A percentile compares a stretch with the other conserved stretches of the same genome.
Conservation (phyloP, 2,888 invertebrate species). For the Drepana falcataria region DNA sequence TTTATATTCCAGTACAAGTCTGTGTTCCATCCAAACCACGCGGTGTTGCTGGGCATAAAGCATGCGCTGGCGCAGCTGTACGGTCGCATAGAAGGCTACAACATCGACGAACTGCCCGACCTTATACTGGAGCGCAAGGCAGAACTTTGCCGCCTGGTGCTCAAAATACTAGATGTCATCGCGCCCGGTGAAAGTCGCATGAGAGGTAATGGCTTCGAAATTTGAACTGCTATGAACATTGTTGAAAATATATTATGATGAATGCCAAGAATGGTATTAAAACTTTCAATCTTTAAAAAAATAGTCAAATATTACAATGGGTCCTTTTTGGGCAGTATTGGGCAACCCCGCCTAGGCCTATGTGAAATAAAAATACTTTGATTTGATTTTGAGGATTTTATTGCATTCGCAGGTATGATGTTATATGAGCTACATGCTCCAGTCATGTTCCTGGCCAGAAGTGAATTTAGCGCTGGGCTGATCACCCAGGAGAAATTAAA, state of each 20-base stretch:
- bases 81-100: conserved; percentile 85
- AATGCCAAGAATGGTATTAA: too few species aligned
- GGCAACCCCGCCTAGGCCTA: too few species aligned
- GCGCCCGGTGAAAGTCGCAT: conserved; percentile 88
- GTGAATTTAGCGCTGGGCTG: conserved; percentile 78
- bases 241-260: too few species aligned
- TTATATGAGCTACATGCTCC: conserved; percentile 91
- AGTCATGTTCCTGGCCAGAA: conserved; percentile 83
- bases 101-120: conserved; percentile 84
- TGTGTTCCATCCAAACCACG: conserved; percentile 87
- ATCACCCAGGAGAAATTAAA: conserved; percentile 80
- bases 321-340: too few species aligned
- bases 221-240: too few species aligned
- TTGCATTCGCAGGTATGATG: conserved; percentile 79
- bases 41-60: conserved; percentile 82
- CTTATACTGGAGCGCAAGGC: conserved; percentile 86
- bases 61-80: conserved; percentile 87
- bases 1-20: conserved; percentile 75
- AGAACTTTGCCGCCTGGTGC: conserved; percentile 83
- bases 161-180: conserved; percentile 84
- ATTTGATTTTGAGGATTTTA: not conserved
- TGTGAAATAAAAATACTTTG: conserved; percentile 2
- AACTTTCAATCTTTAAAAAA: too few species aligned
- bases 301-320: too few species aligned
- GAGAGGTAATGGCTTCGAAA: conserved; percentile 72